phyloP scores from a whole-genome alignment of 2,888 invertebrate genomes.

The Branchellion lobata region DNA sequence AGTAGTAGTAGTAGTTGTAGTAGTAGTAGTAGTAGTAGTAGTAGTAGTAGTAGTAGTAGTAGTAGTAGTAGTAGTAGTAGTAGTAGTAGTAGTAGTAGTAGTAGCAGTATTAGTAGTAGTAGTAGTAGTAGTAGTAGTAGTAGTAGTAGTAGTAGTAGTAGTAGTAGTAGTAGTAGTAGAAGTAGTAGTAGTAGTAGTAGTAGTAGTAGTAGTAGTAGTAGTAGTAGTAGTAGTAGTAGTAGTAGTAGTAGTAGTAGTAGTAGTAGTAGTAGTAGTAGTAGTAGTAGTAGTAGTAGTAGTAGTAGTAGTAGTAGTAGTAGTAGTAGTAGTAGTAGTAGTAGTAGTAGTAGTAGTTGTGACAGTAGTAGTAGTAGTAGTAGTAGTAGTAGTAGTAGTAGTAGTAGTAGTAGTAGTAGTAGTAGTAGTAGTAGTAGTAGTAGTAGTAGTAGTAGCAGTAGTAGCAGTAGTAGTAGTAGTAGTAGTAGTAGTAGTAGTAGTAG shows the following conservation, averaged over 20 bases:
- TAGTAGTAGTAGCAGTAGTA: conserved; percentile 24
- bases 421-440: conserved; percentile 29
- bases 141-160: conserved; percentile 29
- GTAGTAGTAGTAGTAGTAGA: conserved; percentile 26
- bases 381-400: conserved; percentile 29
- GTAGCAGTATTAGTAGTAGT: too few species aligned
- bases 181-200: not conserved
- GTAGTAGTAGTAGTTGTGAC: conserved; percentile 16
- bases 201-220: conserved; percentile 23
- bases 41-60: conserved; percentile 15
- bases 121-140: not conserved
- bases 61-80: conserved; percentile 23
- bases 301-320: conserved; percentile 26
- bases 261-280: not conserved
- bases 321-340: conserved; percentile 26
- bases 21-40: conserved; percentile 29
- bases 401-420: conserved; percentile 29
- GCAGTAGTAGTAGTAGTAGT: conserved; percentile 40
- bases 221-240: not conserved
- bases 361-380: conserved; percentile 26
- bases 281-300: not conserved
- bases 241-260: not conserved
- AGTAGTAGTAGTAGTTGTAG: conserved; percentile 26
- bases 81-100: conserved; percentile 9
- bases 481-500: conserved; percentile 49